Percentiles rank a stretch among this genome's conserved stretches.
Evolutionary conservation across 1,140 invertebrate genomes (phyloP).

Genomic region (Bombus sibiricus): DNA sequence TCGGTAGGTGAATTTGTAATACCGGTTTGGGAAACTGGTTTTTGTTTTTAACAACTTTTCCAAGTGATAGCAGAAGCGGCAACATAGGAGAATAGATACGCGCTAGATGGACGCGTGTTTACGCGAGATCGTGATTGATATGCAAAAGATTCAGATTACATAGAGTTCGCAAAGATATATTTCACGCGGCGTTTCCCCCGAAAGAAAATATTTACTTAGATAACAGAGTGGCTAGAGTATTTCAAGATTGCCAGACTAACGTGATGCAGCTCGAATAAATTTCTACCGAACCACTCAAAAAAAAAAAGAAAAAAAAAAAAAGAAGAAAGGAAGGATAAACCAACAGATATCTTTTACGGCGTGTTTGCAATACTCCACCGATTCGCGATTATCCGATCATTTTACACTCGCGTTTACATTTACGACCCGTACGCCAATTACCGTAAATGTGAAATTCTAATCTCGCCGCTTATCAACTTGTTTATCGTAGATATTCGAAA

Average conservation of each 20-base stretch:
- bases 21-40: neutral
- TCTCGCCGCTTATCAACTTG: neutral
- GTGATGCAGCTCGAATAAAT: neutral
- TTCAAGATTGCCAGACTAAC: neutral
- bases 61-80: neutral
- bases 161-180: neutral
- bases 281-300: neutral
- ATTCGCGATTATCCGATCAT: neutral
- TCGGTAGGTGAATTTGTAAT: too few relatives aligned
- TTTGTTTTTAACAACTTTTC: neutral
- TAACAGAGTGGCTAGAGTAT: neutral
- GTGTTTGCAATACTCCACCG: neutral
- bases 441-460: neutral
- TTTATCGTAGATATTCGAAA: neutral
- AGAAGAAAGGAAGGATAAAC: neutral
- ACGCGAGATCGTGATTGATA: neutral
- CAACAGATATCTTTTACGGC: too few relatives aligned
- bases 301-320: too few relatives aligned
- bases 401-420: neutral
- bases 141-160: neutral
- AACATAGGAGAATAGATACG: too few relatives aligned
- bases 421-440: neutral
- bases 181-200: neutral
- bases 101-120: neutral
- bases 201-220: constrained; percentile 2